phyloP scores from a whole-genome alignment of 2,797 vertebrate species.

The Dromococcyx pavoninus region DNA sequence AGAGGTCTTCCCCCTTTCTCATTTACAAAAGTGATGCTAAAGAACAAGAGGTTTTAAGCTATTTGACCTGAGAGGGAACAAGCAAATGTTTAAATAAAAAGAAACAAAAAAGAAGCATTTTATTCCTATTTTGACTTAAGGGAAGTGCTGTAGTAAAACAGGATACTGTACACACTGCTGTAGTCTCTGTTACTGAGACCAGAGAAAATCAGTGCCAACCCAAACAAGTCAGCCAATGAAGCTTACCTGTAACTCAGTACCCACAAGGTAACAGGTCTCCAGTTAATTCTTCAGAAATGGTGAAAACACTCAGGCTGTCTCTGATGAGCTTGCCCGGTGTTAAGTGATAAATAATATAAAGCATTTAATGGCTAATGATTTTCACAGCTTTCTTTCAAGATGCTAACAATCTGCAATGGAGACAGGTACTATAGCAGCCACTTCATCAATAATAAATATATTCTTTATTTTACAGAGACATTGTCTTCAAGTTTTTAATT shows the following conservation, averaged over 20 bases:
- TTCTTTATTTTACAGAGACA: conserved; percentile 78
- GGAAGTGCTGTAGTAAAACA: conserved; percentile 28
- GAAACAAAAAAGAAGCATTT: background rate
- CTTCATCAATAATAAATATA: conserved; percentile 80
- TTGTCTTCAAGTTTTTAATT: conserved; percentile 80
- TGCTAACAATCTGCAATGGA: conserved; percentile 40
- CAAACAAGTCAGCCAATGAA: background rate
- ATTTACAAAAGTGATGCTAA: conserved; percentile 27
- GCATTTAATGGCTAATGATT: background rate
- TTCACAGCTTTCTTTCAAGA: conserved; percentile 62
- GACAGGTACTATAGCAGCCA: conserved; percentile 54
- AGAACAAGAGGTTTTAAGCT: conserved; percentile 30
- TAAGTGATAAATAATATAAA: background rate
- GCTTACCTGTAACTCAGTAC: conserved; percentile 42
- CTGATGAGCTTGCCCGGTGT: background rate
- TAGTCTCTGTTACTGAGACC: background rate
- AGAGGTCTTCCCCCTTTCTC: background rate
- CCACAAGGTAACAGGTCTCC: conserved; percentile 12
- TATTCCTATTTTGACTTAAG: background rate
- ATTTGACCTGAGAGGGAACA: conserved; percentile 5
- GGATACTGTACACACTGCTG: background rate
- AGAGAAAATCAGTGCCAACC: background rate
- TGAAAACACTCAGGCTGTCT: background rate
- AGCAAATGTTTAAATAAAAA: background rate
- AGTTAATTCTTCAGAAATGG: conserved; percentile 36